Conservation (phyloP, 2,797 vertebrate genomes). For the Tenualosa thibaudeaui region DNA sequence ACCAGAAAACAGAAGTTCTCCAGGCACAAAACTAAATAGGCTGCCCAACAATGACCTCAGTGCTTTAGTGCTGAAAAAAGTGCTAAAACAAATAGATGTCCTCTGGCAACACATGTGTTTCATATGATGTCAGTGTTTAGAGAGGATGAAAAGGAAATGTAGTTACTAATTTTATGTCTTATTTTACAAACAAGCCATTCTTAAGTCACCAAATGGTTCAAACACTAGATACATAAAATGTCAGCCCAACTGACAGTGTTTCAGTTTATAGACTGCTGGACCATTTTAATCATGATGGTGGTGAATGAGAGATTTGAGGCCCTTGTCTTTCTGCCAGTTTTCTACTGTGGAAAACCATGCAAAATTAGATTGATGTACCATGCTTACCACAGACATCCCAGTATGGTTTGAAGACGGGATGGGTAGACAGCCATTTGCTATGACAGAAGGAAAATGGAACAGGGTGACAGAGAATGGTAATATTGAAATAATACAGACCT, state of each 20-base stretch:
- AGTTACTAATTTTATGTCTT: neutral
- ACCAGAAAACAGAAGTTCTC: too few relatives aligned
- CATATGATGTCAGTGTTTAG: neutral
- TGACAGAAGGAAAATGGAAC: conserved; percentile 36
- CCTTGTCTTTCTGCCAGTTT: neutral
- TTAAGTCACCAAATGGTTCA: neutral
- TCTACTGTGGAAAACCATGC: conserved; percentile 12
- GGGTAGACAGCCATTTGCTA: conserved; percentile 10
- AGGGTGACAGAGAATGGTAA: conserved; percentile 32
- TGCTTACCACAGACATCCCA: conserved; percentile 20
- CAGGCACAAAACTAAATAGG: neutral
- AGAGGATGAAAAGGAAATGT: neutral
- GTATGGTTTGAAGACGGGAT: neutral
- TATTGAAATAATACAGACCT: conserved; percentile 22
- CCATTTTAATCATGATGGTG: neutral
- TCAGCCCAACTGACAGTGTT: neutral
- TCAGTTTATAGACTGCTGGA: conserved; percentile 7
- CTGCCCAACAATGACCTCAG: neutral
- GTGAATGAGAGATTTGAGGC: conserved; percentile 16
- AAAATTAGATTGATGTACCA: conserved; percentile 23
- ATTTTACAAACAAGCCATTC: neutral
- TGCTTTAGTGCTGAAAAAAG: neutral
- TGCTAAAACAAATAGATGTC: neutral
- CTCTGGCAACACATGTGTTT: neutral
- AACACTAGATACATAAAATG: neutral